Percentiles rank a stretch among this genome's conserved stretches.
These are phyloP conservation scores for Thaumetopoea pityocampa DNA, from an alignment of 1,140 invertebrate species.

Conservation along the genomic window DNA sequence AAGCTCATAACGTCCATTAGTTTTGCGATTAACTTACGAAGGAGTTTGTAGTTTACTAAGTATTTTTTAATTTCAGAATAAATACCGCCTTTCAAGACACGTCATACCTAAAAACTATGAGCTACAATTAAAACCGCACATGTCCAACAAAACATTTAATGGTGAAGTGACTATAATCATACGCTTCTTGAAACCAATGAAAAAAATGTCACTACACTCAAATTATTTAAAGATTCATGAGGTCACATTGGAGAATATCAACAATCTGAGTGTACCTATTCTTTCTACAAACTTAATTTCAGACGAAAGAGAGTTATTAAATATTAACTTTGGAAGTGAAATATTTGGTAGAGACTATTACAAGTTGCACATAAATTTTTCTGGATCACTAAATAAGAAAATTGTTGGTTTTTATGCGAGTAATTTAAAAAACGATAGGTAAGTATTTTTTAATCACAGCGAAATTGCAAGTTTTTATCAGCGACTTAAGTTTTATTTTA, in stretches of 20 bases:
- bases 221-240: slow-evolving; percentile 41
- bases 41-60: not conserved
- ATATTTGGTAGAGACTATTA: slow-evolving; percentile 29
- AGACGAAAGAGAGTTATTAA: slow-evolving; percentile 41
- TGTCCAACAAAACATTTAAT: slow-evolving; percentile 42
- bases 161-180: slow-evolving; percentile 45
- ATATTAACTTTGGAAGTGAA: slow-evolving; percentile 31
- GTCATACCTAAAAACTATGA: slow-evolving; percentile 52
- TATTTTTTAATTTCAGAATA: slow-evolving; percentile 31
- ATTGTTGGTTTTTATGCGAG: slow-evolving; percentile 66
- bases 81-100: slow-evolving; percentile 48
- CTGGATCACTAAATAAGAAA: slow-evolving; percentile 48
- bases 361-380: slow-evolving; percentile 39
- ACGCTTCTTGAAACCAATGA: slow-evolving; percentile 30
- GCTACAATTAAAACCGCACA: slow-evolving; percentile 41
- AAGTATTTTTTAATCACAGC: slow-evolving; percentile 30
- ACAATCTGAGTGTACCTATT: slow-evolving; percentile 25
- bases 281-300: slow-evolving; percentile 12
- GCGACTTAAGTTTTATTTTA: too few species aligned
- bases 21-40: too few species aligned
- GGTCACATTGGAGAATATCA: slow-evolving; percentile 23
- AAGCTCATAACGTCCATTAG: too few species aligned
- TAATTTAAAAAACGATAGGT: slow-evolving; percentile 49
- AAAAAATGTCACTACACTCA: slow-evolving; percentile 43
- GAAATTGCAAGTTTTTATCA: too few species aligned